phyloP scores from a whole-genome alignment of 2,113 vertebrate species.

The Ammodytes dubius region DNA sequence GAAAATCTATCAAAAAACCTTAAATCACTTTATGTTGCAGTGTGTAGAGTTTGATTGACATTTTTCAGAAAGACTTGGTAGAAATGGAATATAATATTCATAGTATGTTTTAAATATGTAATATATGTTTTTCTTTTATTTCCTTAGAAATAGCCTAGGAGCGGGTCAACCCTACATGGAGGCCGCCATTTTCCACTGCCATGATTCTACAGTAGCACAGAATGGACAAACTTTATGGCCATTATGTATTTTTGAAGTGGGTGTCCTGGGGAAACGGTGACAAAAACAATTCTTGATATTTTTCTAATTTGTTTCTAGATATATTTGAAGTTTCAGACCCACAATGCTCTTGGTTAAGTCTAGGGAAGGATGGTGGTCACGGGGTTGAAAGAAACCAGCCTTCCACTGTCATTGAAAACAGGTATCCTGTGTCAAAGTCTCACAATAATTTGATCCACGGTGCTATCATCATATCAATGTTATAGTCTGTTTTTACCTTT shows the following conservation, averaged over 20 bases:
- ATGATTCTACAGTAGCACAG: too few relatives aligned
- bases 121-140: too few relatives aligned
- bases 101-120: too few relatives aligned
- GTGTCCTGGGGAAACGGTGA: not conserved
- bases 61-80: too few relatives aligned
- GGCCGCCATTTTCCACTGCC: too few relatives aligned
- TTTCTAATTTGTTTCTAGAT: not conserved
- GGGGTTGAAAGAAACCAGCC: not conserved
- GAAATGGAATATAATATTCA: too few relatives aligned
- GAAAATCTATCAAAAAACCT: not conserved
- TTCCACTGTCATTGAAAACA: not conserved
- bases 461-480: not conserved
- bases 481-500: not conserved
- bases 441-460: not conserved
- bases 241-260: too few relatives aligned
- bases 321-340: not conserved
- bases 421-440: not conserved
- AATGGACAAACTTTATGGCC: too few relatives aligned
- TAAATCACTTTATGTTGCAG: too few relatives aligned
- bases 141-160: too few relatives aligned
- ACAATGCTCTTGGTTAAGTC: not conserved
- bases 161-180: too few relatives aligned
- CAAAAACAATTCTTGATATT: not conserved
- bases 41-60: too few relatives aligned
- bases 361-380: not conserved